Base-by-base conservation (phyloP, 2,797 vertebrate genomes). In the Heliangelus exortis region DNA sequence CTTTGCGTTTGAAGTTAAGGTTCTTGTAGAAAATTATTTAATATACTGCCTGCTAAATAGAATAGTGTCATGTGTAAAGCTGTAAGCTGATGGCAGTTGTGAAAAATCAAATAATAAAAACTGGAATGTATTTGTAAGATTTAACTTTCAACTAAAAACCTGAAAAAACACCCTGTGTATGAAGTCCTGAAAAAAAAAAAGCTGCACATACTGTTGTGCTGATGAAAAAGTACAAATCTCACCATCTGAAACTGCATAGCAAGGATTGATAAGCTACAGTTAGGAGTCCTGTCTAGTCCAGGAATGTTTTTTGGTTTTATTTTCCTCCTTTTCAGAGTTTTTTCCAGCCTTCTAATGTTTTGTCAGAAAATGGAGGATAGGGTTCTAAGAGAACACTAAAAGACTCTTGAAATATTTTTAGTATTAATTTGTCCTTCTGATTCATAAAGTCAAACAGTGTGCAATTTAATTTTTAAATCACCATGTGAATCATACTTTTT, bases 1-100 rank as follows among this genome's bases (percentile, higher is more conserved):
- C 87, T 92, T 89, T 59, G 84, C 31, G 22, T 85, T 77, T 82
- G 79, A 93, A 88, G 83, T 74, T 83, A 54, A 72, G 61, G 36
- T 72, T 94, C 33, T 57, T 61, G 16, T 6, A 81, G 61, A 68
- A 92, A 65, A 71, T 86, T 1, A 90, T 96, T 80, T 92, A 23
- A 57, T 53, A 54, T 86, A 57, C 61, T 84, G 76, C 57, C 26
- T 93, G 12, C n/a, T 92, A 50, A 84, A 79, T 21, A 61, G 50
- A 55, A 6, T 10, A 45, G 68, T 72, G 39, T 45, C 43, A 62
- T 45, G 33, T 58, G 43, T 66, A 63, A 90, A 75, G 54, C 33
- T 74, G 57, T 68, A 84, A 89, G 63, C 80, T 67, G 84, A 86
- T 41, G 77, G 78, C 78, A 61, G 34, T 43, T 47, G 33, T 68